These are phyloP conservation scores for Zeus faber DNA, from an alignment of 2,113 vertebrate species.

Conservation along the genomic window DNA sequence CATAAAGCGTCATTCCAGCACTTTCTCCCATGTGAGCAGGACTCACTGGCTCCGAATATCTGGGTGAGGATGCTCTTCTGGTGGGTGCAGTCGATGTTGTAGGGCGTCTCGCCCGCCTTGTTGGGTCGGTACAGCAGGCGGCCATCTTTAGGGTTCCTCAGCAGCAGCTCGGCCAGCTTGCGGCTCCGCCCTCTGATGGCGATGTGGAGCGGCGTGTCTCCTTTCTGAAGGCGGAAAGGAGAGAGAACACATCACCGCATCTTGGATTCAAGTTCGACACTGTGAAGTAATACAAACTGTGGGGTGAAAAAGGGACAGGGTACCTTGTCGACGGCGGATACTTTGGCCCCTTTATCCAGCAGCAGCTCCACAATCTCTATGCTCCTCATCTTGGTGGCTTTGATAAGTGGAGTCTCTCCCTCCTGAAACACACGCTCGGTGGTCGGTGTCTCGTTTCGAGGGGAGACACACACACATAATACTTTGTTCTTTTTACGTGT, in stretches of 20 bases:
- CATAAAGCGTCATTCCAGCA: too few species aligned
- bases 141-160: conserved; percentile 97
- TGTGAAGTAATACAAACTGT: too few species aligned
- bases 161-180: conserved; percentile 91
- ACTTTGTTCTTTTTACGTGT: too few species aligned
- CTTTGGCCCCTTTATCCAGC: conserved; percentile 87
- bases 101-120: conserved; percentile 95
- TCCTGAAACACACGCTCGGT: conserved; percentile 73
- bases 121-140: conserved; percentile 94
- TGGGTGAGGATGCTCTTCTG: conserved; percentile 99
- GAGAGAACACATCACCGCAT: conserved; percentile 1
- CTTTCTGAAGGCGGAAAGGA: conserved; percentile 81
- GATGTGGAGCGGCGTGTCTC: conserved; percentile 94
- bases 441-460: too few species aligned
- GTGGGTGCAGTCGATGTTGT: conserved; percentile 98
- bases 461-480: background rate
- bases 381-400: conserved; percentile 91
- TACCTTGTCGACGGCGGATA: conserved; percentile 90
- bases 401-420: conserved; percentile 87
- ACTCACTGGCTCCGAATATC: conserved; percentile 96
- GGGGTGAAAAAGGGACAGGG: conserved; percentile 11
- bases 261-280: background rate
- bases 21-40: background rate
- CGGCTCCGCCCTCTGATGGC: conserved; percentile 94
- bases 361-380: conserved; percentile 89